phyloP scores from a whole-genome alignment of 2,113 vertebrate species.

The Embiotoca jacksoni region DNA sequence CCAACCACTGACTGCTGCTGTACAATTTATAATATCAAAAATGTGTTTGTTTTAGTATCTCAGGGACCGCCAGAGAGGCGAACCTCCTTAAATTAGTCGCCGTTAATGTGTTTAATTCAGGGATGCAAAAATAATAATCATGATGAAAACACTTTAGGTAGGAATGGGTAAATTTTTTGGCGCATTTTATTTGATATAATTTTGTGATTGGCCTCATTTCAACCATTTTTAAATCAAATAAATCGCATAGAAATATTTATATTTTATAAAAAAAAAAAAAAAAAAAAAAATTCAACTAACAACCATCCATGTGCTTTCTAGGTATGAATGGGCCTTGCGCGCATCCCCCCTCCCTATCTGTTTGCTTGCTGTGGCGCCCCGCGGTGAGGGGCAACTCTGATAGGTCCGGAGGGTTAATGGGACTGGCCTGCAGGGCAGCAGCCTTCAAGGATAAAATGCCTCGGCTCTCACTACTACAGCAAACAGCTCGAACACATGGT shows the following conservation, averaged over 20 bases:
- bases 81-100: no score
- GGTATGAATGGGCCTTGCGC: slow-evolving; percentile 31
- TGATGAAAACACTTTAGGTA: no score
- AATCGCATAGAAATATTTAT: background rate
- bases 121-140: no score
- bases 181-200: background rate
- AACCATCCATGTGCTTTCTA: background rate
- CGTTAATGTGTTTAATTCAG: no score
- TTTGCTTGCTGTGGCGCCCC: slow-evolving; percentile 55
- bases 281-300: background rate
- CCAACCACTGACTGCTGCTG: slow-evolving; percentile 46
- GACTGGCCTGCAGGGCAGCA: slow-evolving; percentile 68
- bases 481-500: slow-evolving; percentile 3
- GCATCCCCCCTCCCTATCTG: slow-evolving; percentile 59
- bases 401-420: slow-evolving; percentile 80
- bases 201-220: no score
- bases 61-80: no score
- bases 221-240: no score
- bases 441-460: slow-evolving; percentile 78
- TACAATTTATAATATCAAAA: slow-evolving; percentile 22
- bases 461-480: slow-evolving; percentile 28
- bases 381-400: slow-evolving; percentile 75
- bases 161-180: no score
- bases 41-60: no score
- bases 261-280: background rate